phyloP scores from a whole-genome alignment of 2,888 invertebrate species.

The Netelia fuscicornis region DNA sequence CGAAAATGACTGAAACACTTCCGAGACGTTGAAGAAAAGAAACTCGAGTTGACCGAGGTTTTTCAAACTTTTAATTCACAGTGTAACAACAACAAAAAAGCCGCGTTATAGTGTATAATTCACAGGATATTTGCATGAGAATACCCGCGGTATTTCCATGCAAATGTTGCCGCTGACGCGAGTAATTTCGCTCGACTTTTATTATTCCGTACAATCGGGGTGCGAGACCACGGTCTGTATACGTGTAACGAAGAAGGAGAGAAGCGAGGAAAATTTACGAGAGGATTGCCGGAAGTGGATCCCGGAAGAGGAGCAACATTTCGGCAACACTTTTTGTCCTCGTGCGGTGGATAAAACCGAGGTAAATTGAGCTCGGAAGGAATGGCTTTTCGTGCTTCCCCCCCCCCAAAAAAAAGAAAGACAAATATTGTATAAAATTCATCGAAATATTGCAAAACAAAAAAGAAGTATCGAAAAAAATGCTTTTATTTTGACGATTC shows the following conservation, averaged over 20 bases:
- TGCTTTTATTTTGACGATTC: too few relatives aligned
- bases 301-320: neutral
- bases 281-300: constrained; percentile 55
- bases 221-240: neutral
- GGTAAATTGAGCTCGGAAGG: too few relatives aligned
- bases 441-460: too few relatives aligned
- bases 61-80: neutral
- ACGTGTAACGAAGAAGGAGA: neutral
- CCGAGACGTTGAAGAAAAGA: neutral
- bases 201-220: constrained; percentile 9
- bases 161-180: constrained; percentile 52
- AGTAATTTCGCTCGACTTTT: constrained; percentile 57
- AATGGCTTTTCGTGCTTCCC: too few relatives aligned
- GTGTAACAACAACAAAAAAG: neutral
- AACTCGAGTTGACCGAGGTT: neutral
- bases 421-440: too few relatives aligned
- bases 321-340: too few relatives aligned
- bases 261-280: constrained; percentile 40
- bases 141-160: constrained; percentile 55
- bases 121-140: constrained; percentile 57
- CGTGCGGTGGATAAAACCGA: too few relatives aligned
- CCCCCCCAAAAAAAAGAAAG: too few relatives aligned
- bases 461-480: too few relatives aligned
- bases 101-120: constrained; percentile 37
- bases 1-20: neutral